Conservation (phyloP, 2,113 vertebrate genomes). For the Verasper variegatus region DNA sequence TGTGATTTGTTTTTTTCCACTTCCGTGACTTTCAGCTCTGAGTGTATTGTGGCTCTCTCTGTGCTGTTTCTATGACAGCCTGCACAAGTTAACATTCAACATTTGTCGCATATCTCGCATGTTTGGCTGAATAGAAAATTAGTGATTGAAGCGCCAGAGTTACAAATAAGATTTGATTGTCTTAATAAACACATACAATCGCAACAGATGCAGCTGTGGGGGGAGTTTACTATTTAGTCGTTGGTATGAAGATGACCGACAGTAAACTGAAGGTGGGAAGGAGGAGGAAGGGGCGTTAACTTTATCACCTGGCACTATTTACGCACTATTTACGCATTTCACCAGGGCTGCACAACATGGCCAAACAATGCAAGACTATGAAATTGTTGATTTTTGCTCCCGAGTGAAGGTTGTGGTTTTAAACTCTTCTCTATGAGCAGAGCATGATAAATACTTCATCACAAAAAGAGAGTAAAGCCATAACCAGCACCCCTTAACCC, state of each 20-base stretch:
- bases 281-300: constrained; percentile 24
- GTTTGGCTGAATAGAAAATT: background rate
- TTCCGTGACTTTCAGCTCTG: constrained; percentile 65
- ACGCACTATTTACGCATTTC: background rate
- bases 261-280: background rate
- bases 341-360: background rate
- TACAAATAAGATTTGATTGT: no score
- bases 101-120: background rate
- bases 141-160: background rate
- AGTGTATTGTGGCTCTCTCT: background rate
- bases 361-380: no score
- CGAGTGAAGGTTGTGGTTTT: no score
- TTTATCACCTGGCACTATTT: background rate
- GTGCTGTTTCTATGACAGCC: background rate
- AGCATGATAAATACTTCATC: no score
- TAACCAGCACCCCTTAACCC: no score
- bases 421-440: no score
- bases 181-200: background rate
- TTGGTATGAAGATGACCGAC: background rate
- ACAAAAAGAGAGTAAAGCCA: no score
- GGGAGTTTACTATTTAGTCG: background rate
- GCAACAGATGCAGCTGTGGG: no score
- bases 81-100: background rate
- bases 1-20: constrained; percentile 45
- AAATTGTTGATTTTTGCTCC: no score